phyloP scores from a whole-genome alignment of 1,140 invertebrate species.

The Brachionus sp. region DNA sequence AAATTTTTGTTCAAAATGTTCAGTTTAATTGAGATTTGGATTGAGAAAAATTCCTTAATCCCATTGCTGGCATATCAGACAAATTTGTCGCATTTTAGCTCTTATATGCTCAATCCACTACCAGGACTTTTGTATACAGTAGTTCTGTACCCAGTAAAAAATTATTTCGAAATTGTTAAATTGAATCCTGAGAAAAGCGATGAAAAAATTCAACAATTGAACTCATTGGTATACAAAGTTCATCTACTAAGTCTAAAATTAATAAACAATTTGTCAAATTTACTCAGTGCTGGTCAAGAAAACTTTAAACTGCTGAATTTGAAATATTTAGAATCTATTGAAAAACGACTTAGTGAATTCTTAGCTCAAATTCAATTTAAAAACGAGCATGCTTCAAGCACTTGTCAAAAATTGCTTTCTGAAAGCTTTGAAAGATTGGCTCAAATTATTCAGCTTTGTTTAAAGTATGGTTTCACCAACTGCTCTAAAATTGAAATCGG shows the following conservation, averaged over 20 bases:
- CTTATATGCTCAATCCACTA: conserved; percentile 34
- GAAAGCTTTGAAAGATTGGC: conserved; percentile 34
- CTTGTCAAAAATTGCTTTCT: not conserved
- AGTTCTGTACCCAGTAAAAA: conserved; percentile 8
- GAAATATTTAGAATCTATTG: conserved; percentile 22
- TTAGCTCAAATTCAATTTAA: not conserved
- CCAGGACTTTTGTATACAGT: not conserved
- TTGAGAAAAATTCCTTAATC: conserved; percentile 1
- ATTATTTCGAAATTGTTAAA: not conserved
- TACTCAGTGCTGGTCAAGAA: not conserved
- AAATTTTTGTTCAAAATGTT: conserved; percentile 28
- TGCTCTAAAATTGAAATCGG: conserved; percentile 11
- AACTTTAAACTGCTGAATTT: conserved; percentile 10
- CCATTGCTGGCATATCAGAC: conserved; percentile 8
- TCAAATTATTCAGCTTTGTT: conserved; percentile 5
- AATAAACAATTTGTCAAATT: not conserved
- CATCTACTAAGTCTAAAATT: conserved; percentile 8
- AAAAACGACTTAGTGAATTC: not conserved
- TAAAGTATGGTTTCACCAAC: conserved; percentile 2
- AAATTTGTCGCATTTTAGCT: conserved; percentile 36
- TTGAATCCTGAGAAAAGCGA: not conserved
- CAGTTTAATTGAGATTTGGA: conserved; percentile 31
- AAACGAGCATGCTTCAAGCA: not conserved
- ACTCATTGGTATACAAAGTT: conserved; percentile 10
- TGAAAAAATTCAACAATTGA: not conserved